A percentile compares a stretch with the other conserved stretches of the same genome.
Evolutionary conservation across 2,797 vertebrate species (phyloP).

Genomic region (Halcyon chelicuti): DNA sequence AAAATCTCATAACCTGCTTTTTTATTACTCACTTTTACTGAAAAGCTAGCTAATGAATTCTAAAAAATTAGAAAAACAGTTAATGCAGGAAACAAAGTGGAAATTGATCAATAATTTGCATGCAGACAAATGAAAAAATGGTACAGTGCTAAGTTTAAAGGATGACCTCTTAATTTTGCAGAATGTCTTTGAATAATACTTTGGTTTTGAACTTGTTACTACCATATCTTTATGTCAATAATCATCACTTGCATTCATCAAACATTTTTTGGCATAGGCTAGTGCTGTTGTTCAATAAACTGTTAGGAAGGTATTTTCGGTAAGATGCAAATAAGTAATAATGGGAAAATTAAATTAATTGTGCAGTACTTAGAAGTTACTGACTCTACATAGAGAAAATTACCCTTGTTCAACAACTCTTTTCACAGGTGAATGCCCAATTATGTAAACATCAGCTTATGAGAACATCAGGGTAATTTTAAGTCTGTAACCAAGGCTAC

Average conservation of each 20-base stretch:
- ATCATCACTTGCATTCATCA: neutral
- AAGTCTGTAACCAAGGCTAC: neutral
- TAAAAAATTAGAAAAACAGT: neutral
- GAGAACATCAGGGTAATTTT: neutral
- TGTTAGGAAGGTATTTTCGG: neutral
- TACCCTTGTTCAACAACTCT: neutral
- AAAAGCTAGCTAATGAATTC: neutral
- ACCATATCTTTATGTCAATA: neutral
- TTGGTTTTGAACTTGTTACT: neutral
- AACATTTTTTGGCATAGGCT: neutral
- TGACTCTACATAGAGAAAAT: neutral
- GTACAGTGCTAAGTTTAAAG: neutral
- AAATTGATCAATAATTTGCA: neutral
- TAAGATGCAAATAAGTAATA: neutral
- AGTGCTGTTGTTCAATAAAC: neutral
- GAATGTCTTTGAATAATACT: neutral
- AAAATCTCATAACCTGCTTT: constrained; percentile 32
- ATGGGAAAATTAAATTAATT: neutral
- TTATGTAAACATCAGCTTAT: neutral
- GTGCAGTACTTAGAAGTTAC: neutral
- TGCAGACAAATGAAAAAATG: neutral
- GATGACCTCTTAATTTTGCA: neutral
- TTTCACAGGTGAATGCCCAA: neutral
- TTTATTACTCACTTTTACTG: neutral
- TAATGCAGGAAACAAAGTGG: neutral